Evolutionary conservation across 2,797 vertebrate species (phyloP), one percentile per base, ranked within the genome.

Genomic region (Cossypha caffra): DNA sequence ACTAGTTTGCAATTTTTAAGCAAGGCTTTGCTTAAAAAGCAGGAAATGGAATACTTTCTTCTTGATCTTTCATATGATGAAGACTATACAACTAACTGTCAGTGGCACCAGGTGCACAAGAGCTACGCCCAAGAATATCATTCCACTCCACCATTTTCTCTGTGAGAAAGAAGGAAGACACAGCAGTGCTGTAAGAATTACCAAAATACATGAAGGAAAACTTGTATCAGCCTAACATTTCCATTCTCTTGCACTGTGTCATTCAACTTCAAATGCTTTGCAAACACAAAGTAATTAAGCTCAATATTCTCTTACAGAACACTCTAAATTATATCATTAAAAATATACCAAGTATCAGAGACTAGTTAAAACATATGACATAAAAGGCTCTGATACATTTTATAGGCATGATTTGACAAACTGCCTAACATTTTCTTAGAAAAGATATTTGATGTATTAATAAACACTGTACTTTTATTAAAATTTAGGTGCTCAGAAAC

Each of bases 1-100:
- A 93, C 77, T 82, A 83, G 86, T 72, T 91, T 79, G 88, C n/a
- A 76, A 80, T 84, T 96, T 95, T 96, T 92, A 93, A 95, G 95
- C 90, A 94, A 95, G 86, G 45, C 40, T 84, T 95, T 96, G 77
- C 50, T 29, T 29, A 18, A 51, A 51, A 73, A 95, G 83, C 33
- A 96, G 91, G 87, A 97, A 97, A 87, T 38, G 24, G 79, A 97
- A 81, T 78, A 59, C 16, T 67, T 94, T 92, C 95, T 91, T 89
- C 86, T 95, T 85, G 73, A 55, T 93, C 83, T 86, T 95, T 95
- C 88, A 55, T 83, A 42, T 48, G 85, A 77, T 90, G 4, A 40
- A 90, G 86, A 75, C 90, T 84, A 91, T 87, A 88, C 37, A 88
- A 84, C 63, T 52, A 77, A 75, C 66, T 48, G 76, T 57, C 75